Evolutionary conservation across 2,797 vertebrate genomes (phyloP), one percentile per base, ranked within the genome.

Genomic region (Scarus forsteni): DNA sequence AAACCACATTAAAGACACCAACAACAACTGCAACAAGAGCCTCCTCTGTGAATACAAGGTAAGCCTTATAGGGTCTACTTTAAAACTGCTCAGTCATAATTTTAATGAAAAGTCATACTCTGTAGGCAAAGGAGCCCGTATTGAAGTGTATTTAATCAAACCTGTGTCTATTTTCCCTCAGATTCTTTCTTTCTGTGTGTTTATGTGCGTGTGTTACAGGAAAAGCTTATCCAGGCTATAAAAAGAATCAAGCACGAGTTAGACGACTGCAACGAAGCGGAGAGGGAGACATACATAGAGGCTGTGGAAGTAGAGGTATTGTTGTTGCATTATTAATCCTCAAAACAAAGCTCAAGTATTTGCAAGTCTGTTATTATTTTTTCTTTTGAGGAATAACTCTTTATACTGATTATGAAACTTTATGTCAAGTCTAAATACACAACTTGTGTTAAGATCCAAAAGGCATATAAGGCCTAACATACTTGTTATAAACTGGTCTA

Each of bases 161-260:
- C 68, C 8, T 11, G 13, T 58, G 11, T 56, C 42, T 62, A 1
- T 57, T 64, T 70, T 53, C 60, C 44, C 40, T 36, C 5, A 10
- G 39, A 16, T 57, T 42, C 7, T 73, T 3, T 73, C 15, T 73
- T 11, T 60, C 27, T 76, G 56, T 79, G 51, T 70, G 51, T 61
- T 52, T 73, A 60, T 69, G 34, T 77, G 42, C 48, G 49, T 67
- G 71, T 68, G 56, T 82, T 73, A 56, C 85, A 95, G 94, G 90
- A 86, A 84, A 95, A 93, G 84, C 93, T 95, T 57, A 42, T 93
- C 71, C 89, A 93, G 75, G 88, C 93, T 75, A 94, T 95, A 89
- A 95, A 93, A 92, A 94, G 91, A 87, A 94, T 95, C 79, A 93
- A 94, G 75, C 92, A 93, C 68, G 93, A 93, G 88, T 75, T 92